phyloP scores from a whole-genome alignment of 2,113 vertebrate genomes.

The Daubentonia madagascariensis region DNA sequence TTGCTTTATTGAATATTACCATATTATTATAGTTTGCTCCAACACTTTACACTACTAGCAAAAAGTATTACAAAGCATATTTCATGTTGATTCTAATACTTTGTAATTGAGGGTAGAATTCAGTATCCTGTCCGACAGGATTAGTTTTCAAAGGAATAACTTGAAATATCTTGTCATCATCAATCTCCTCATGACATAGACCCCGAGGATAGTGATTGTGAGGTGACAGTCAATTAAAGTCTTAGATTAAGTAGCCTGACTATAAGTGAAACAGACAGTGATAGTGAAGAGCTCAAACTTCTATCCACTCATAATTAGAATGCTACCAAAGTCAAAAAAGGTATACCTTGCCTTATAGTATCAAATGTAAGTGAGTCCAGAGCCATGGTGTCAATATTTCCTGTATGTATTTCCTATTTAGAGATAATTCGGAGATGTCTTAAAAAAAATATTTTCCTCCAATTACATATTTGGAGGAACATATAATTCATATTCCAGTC shows the following conservation, averaged over 20 bases:
- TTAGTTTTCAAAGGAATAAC: slow-evolving; percentile 45
- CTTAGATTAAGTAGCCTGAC: neutral
- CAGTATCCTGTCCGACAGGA: neutral
- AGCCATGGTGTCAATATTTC: neutral
- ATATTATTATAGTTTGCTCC: neutral
- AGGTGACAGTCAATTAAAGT: slow-evolving; percentile 48
- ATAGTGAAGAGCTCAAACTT: slow-evolving; percentile 26
- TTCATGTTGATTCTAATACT: neutral
- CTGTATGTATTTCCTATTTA: neutral
- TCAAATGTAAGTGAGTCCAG: neutral
- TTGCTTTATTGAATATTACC: neutral
- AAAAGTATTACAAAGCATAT: neutral
- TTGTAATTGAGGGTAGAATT: neutral
- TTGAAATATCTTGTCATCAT: neutral
- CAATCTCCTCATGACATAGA: neutral
- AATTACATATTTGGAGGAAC: neutral
- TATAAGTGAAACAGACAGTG: neutral
- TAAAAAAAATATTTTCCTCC: neutral
- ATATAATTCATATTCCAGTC: slow-evolving; percentile 40
- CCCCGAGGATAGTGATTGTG: neutral
- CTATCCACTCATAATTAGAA: neutral
- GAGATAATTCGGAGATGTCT: neutral
- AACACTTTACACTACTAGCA: neutral
- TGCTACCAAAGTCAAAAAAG: neutral
- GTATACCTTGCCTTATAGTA: neutral